These are phyloP conservation scores for Aphis gossypii DNA, from an alignment of 1,140 invertebrate species.

Conservation along the genomic window DNA sequence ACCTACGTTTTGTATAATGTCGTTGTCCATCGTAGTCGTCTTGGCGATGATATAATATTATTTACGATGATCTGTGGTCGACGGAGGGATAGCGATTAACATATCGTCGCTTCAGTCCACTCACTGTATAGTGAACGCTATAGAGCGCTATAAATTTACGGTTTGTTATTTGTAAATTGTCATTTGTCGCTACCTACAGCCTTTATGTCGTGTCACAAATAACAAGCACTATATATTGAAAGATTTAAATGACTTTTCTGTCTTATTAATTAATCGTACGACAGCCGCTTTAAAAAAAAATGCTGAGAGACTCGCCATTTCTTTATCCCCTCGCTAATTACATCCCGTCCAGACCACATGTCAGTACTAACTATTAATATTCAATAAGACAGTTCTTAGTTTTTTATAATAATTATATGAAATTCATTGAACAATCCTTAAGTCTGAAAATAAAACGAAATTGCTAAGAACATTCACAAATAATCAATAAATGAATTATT, in stretches of 20 bases:
- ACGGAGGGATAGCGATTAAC: neutral
- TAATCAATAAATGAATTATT: neutral
- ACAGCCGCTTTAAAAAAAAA: neutral
- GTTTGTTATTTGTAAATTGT: neutral
- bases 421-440: neutral
- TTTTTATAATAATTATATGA: neutral
- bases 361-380: neutral
- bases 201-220: neutral
- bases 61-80: neutral
- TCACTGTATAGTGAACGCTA: neutral
- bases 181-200: neutral
- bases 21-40: neutral
- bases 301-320: neutral
- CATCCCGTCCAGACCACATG: neutral
- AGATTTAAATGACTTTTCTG: neutral
- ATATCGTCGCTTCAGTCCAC: neutral
- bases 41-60: neutral
- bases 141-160: neutral
- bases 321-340: neutral
- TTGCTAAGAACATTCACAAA: neutral
- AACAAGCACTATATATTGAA: neutral
- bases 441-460: neutral
- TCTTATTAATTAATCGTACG: neutral
- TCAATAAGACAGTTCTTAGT: neutral
- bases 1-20: neutral